A percentile compares a stretch with the other conserved stretches of the same genome.
These are phyloP conservation scores for Pempheris klunzingeri DNA, from an alignment of 2,797 vertebrate species.

Conservation along the genomic window DNA sequence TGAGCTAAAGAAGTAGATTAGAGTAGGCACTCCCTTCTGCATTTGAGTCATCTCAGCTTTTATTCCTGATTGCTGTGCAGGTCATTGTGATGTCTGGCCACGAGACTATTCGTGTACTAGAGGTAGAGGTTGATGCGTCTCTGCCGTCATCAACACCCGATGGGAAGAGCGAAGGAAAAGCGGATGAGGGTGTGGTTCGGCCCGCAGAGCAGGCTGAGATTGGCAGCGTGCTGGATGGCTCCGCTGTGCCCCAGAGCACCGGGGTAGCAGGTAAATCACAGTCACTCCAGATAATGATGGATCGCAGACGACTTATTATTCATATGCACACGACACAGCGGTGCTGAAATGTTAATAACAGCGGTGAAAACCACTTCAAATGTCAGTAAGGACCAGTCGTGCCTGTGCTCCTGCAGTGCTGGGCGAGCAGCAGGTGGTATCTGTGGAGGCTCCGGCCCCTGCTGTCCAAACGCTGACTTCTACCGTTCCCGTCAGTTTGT, in stretches of 20 bases:
- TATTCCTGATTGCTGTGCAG: constrained; percentile 73
- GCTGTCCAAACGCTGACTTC: constrained; percentile 77
- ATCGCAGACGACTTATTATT: background rate
- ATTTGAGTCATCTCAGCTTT: constrained; percentile 6
- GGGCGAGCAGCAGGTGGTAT: constrained; percentile 82
- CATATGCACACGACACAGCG: background rate
- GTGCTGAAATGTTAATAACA: constrained; percentile 16
- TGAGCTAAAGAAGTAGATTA: background rate
- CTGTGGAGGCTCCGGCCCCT: constrained; percentile 73
- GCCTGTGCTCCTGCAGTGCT: constrained; percentile 65
- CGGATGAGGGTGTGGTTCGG: constrained; percentile 64
- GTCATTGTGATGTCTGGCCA: constrained; percentile 98
- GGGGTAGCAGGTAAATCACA: constrained; percentile 74
- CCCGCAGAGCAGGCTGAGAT: constrained; percentile 65
- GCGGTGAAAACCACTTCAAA: constrained; percentile 31
- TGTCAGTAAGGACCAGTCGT: constrained; percentile 33
- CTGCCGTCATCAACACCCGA: constrained; percentile 72
- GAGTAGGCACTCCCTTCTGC: background rate
- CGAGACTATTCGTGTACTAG: constrained; percentile 95
- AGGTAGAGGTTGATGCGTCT: constrained; percentile 91
- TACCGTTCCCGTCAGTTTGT: constrained; percentile 79
- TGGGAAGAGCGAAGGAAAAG: constrained; percentile 70
- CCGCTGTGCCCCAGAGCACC: constrained; percentile 44
- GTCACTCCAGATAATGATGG: background rate
- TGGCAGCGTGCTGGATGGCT: constrained; percentile 57